Percentiles rank a stretch among this genome's conserved stretches.
Conservation (phyloP, 2,797 vertebrate species). For the Peromyscus nudipes region DNA sequence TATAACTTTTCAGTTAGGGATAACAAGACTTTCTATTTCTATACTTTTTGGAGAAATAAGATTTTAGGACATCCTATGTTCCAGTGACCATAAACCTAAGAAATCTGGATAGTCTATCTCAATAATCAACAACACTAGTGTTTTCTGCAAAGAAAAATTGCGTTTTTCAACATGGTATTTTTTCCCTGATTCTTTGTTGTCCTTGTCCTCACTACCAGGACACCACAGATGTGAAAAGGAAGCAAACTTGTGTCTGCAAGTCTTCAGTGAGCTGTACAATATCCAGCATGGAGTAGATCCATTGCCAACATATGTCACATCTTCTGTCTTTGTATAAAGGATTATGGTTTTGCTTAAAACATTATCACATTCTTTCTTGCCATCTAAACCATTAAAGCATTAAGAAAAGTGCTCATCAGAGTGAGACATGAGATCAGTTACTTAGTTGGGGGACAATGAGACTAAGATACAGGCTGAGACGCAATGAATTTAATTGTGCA, state of each 20-base stretch:
- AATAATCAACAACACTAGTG: background rate
- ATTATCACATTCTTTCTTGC: constrained; percentile 1
- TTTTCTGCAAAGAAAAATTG: background rate
- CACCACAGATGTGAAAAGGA: background rate
- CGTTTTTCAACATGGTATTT: background rate
- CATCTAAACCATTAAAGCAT: background rate
- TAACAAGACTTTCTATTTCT: background rate
- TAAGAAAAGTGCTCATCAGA: background rate
- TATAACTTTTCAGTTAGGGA: background rate
- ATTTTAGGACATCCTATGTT: background rate
- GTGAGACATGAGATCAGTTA: background rate
- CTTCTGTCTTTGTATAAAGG: constrained; percentile 23
- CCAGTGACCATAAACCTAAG: background rate
- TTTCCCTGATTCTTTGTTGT: background rate
- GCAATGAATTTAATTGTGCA: background rate
- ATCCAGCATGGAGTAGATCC: background rate
- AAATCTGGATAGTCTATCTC: background rate
- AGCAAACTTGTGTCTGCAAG: background rate
- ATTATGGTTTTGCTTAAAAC: constrained; percentile 41
- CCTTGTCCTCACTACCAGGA: background rate
- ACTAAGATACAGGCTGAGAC: background rate
- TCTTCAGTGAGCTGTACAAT: background rate
- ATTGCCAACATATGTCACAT: background rate
- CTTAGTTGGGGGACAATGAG: background rate
- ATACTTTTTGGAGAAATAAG: background rate